Evolutionary conservation across 2,888 invertebrate species (phyloP), one percentile per base, ranked within the genome.

Genomic region (Himalopsyche anomala): DNA sequence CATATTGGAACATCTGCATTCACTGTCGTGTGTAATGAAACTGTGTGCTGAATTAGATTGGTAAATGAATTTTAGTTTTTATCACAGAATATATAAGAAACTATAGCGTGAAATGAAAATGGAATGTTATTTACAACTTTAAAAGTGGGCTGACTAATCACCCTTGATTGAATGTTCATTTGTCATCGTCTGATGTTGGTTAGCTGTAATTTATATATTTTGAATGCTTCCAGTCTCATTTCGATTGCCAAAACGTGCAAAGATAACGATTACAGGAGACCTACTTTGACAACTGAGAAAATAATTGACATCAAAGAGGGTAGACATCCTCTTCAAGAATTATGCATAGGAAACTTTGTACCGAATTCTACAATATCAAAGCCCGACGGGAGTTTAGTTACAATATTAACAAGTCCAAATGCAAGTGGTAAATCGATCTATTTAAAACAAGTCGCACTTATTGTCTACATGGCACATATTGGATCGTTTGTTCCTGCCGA

Each of bases 351-450:
- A 84, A 93, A 93, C 88, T 97, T 96, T 90, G 96, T 98, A 4
- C 94, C 96, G 0, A 98, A 98, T 90, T 95, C 96, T 90, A 94
- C 94, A 9, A 90, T 91, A 86, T 96, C 96, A 84, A 94, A 95
- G 8, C 91, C 91, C 0, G 90, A 91, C 0, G 91, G 92, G 9
- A 94, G 94, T 19, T 91, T 92, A 15, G 94, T 98, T 40, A 96
- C 96, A 90, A 94, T 99, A 82, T 92, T 98, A 8, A 97, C 97
- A 0, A 98, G 98, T 0, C 97, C 98, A 0, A 99, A 98, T 91
- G 95, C 97, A 1, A 96, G 97, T 90, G 99, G 99, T 4, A 99
- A 99, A 91, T 98, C 97, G 87, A 95, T 98, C 45, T 99, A 97
- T 91, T 93, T 99, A 90, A 98, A 98, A 91, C 97, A 98, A 92